A percentile compares a stretch with the other conserved stretches of the same genome.
phyloP scores from a whole-genome alignment of 2,113 vertebrate genomes.

The Gopherus flavomarginatus region DNA sequence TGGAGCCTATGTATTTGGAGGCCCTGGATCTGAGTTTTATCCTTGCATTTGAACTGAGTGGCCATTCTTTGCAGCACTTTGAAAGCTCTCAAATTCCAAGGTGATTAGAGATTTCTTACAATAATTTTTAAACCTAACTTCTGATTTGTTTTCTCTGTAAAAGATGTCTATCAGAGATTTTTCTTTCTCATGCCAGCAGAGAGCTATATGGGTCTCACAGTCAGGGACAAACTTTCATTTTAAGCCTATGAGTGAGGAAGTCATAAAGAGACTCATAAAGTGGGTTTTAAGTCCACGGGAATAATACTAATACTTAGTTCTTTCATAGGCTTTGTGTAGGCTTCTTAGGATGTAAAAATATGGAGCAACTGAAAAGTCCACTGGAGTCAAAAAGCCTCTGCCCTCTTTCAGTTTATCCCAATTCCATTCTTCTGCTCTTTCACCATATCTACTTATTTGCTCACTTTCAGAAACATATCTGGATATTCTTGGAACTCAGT shows the following conservation, averaged over 20 bases:
- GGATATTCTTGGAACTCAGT: rapidly evolving
- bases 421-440: neutral
- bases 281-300: neutral
- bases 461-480: neutral
- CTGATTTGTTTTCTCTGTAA: constrained; percentile 11
- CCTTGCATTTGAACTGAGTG: neutral
- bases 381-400: neutral
- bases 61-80: neutral
- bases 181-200: neutral
- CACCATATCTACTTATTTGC: neutral
- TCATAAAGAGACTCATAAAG: neutral
- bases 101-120: neutral
- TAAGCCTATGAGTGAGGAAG: constrained; percentile 1
- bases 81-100: neutral
- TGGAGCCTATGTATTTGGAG: rapidly evolving
- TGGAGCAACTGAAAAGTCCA: neutral
- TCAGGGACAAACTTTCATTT: neutral
- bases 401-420: neutral
- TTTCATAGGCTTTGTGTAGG: neutral
- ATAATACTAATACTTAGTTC: neutral
- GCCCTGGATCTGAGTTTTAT: neutral
- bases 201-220: neutral
- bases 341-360: neutral
- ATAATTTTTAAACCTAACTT: constrained; percentile 24
- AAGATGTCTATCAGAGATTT: neutral